Conservation (phyloP, 2,888 invertebrate species). For the Luperina nickerlii region DNA sequence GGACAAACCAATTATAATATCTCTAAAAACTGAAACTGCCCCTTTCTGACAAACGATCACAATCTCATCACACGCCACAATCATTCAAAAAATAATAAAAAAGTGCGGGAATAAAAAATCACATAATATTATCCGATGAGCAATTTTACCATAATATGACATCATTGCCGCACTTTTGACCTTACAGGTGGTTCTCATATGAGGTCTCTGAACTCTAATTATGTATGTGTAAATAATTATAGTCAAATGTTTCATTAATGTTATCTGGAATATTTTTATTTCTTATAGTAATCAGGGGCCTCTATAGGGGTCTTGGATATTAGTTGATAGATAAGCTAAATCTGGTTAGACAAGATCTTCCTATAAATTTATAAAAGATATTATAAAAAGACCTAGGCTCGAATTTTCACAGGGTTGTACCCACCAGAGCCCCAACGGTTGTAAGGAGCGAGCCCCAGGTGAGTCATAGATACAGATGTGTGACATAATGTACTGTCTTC, state of each 20-base stretch:
- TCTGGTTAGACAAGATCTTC: neutral
- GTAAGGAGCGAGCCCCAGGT: neutral
- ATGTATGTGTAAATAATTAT: conserved; percentile 17
- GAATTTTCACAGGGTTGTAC: neutral
- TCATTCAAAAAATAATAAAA: neutral
- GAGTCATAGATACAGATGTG: neutral
- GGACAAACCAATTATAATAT: neutral
- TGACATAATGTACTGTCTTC: neutral
- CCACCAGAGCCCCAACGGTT: neutral
- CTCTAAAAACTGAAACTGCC: neutral
- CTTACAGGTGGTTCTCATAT: conserved; percentile 22
- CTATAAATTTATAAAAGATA: neutral
- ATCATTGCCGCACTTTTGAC: conserved; percentile 51
- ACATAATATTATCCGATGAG: conserved; percentile 4
- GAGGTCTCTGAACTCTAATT: conserved; percentile 52
- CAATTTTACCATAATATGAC: conserved; percentile 19
- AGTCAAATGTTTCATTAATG: conserved; percentile 16
- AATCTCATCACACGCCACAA: neutral
- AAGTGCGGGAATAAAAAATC: neutral
- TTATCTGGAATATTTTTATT: conserved; percentile 10
- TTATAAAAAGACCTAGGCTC: neutral
- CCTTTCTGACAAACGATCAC: neutral
- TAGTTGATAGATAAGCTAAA: neutral
- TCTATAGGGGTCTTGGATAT: neutral
- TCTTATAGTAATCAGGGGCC: conserved; percentile 13